These are phyloP conservation scores for Anthophora plumipes DNA, from an alignment of 2,888 invertebrate genomes.

Conservation along the genomic window DNA sequence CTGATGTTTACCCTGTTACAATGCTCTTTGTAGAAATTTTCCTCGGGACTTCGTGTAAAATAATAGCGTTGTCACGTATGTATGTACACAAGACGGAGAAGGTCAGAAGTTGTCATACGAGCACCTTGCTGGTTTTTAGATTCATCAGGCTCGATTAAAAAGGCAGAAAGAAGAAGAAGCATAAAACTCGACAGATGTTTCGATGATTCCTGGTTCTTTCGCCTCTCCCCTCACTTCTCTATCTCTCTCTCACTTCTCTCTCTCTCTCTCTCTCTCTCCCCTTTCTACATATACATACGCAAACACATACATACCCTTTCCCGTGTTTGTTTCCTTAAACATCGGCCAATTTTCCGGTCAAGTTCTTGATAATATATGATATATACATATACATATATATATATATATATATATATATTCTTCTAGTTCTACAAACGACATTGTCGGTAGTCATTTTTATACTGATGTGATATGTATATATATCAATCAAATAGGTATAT, in stretches of 20 bases:
- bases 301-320: too few relatives aligned
- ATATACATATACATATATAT: too few relatives aligned
- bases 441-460: not conserved
- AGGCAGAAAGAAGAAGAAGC: slow-evolving; percentile 38
- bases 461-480: slow-evolving; percentile 10
- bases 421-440: not conserved
- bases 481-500: too few relatives aligned
- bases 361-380: not conserved
- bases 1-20: too few relatives aligned
- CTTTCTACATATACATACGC: not conserved
- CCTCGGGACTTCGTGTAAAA: slow-evolving; percentile 37
- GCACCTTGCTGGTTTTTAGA: slow-evolving; percentile 43
- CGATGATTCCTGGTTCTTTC: slow-evolving; percentile 10
- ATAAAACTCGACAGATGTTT: slow-evolving; percentile 37
- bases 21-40: slow-evolving; percentile 1
- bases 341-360: not conserved
- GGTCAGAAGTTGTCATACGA: slow-evolving; percentile 22
- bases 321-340: not conserved
- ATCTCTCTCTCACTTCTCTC: not conserved
- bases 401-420: not conserved
- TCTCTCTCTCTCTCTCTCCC: not conserved
- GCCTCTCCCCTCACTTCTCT: not conserved
- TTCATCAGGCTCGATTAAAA: slow-evolving; percentile 30
- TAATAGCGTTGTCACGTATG: slow-evolving; percentile 5
- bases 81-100: slow-evolving; percentile 9